A percentile compares a stretch with the other conserved stretches of the same genome.
Evolutionary conservation across 2,113 vertebrate genomes (phyloP).

Genomic region (Plecturocebus donacophilus): DNA sequence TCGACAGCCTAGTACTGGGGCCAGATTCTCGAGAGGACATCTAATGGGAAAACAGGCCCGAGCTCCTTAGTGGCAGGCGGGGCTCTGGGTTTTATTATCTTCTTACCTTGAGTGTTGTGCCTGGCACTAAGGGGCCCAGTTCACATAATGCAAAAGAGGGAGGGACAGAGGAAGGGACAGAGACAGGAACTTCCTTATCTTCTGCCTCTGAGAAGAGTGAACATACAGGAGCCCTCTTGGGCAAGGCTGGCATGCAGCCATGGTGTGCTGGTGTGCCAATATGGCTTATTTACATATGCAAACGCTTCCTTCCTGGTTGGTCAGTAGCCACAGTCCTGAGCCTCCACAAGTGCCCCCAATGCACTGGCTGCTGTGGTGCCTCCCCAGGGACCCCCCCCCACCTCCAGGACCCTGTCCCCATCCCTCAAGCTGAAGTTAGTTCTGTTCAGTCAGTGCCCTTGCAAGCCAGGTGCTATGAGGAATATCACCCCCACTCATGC

Average conservation of each 20-base stretch:
- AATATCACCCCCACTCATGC: neutral
- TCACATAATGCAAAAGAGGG: neutral
- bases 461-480: neutral
- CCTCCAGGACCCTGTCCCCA: neutral
- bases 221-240: neutral
- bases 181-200: neutral
- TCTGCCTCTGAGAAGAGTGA: neutral
- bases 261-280: neutral
- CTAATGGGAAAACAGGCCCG: neutral
- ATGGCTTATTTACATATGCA: neutral
- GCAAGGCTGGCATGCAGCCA: neutral
- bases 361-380: neutral
- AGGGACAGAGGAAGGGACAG: neutral
- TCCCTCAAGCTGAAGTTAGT: neutral
- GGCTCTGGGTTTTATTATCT: neutral
- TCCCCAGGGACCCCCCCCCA: neutral
- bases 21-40: neutral
- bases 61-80: neutral
- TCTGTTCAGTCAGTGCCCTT: no score
- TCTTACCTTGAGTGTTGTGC: neutral
- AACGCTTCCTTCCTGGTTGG: neutral
- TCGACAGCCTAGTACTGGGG: neutral
- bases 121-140: neutral
- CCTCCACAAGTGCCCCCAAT: fast-evolving
- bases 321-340: neutral